Conservation (phyloP, 2,888 invertebrate genomes). For the Catocala sponsa region DNA sequence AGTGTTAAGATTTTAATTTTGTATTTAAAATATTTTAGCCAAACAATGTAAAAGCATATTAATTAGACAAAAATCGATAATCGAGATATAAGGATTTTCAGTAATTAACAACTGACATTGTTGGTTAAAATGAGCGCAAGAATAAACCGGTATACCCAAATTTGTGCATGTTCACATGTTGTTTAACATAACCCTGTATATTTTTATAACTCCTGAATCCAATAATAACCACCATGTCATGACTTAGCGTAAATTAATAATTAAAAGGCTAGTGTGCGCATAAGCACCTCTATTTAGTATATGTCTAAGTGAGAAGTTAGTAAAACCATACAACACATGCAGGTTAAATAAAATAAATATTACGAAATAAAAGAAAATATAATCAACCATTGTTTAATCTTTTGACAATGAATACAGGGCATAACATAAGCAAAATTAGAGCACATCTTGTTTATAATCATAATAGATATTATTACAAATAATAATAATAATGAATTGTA, state of each 20-base stretch:
- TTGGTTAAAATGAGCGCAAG: conserved; percentile 3
- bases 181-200: conserved; percentile 65
- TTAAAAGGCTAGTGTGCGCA: conserved; percentile 55
- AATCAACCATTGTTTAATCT: conserved; percentile 16
- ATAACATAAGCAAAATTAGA: conserved; percentile 9
- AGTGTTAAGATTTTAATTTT: too few species aligned
- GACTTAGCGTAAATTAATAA: conserved; percentile 55
- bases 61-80: too few species aligned
- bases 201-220: conserved; percentile 41
- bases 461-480: conserved; percentile 4
- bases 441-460: neutral
- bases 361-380: conserved; percentile 17
- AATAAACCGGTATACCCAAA: conserved; percentile 13
- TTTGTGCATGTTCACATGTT: conserved; percentile 43
- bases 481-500: conserved; percentile 18
- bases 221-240: conserved; percentile 41
- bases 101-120: too few species aligned
- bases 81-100: too few species aligned
- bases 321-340: conserved; percentile 28
- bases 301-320: conserved; percentile 18
- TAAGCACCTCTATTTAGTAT: conserved; percentile 62
- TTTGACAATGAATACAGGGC: conserved; percentile 9
- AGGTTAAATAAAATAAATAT: neutral
- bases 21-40: too few species aligned
- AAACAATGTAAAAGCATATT: too few species aligned